A percentile compares a stretch with the other conserved stretches of the same genome.
Evolutionary conservation across 2,797 vertebrate genomes (phyloP).

Genomic region (Gobionotothen gibberifrons): DNA sequence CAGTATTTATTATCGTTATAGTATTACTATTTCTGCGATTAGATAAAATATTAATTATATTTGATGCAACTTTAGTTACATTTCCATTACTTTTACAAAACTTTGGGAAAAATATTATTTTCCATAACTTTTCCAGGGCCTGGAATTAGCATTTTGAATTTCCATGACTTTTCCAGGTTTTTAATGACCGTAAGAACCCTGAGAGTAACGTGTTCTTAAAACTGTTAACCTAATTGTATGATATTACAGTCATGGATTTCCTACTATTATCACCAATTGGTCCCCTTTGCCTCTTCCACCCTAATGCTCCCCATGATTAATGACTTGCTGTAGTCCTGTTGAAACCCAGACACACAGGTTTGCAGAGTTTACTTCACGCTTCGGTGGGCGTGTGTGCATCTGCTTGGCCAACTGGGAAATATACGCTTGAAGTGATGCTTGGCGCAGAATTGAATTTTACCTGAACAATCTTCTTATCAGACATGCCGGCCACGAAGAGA

Average conservation of each 20-base stretch:
- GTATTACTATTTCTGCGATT: too few species aligned
- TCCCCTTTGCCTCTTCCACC: slow-evolving; percentile 24
- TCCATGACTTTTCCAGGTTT: too few species aligned
- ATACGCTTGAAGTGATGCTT: slow-evolving; percentile 6
- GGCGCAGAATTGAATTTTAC: slow-evolving; percentile 72
- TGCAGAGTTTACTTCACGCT: slow-evolving; percentile 43
- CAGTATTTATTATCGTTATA: too few species aligned
- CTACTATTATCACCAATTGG: slow-evolving; percentile 28
- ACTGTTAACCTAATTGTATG: not conserved
- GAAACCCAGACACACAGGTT: slow-evolving; percentile 12
- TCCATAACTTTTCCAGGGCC: too few species aligned
- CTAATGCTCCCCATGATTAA: slow-evolving; percentile 61
- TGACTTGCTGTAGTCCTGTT: slow-evolving; percentile 60
- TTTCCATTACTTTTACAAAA: too few species aligned
- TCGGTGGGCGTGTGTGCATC: slow-evolving; percentile 35
- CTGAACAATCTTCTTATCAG: slow-evolving; percentile 99
- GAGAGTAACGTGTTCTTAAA: slow-evolving; percentile 16
- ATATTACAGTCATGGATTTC: slow-evolving; percentile 21
- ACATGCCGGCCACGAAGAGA: slow-evolving; percentile 98
- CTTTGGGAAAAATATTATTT: too few species aligned
- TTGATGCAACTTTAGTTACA: too few species aligned
- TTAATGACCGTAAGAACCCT: too few species aligned
- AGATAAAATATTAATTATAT: too few species aligned
- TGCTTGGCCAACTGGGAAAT: slow-evolving; percentile 37
- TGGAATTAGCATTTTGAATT: too few species aligned